Percentiles rank a stretch among this genome's conserved stretches.
Conservation (phyloP, 2,797 vertebrate genomes). For the Rhynchonycteris naso region DNA sequence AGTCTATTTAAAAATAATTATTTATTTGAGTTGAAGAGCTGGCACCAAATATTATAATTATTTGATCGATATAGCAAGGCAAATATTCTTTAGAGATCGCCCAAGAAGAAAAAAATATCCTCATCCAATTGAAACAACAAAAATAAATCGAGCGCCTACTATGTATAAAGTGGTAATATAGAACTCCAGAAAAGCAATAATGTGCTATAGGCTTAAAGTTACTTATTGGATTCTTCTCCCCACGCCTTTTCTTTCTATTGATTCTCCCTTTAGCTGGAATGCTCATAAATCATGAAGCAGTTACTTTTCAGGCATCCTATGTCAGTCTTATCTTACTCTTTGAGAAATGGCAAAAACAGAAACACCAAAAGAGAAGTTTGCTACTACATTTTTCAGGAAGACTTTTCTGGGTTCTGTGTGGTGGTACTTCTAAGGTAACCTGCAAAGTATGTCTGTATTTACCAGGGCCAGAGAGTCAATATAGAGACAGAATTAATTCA, state of each 20-base stretch:
- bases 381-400: slow-evolving; percentile 25
- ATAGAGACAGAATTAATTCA: not conserved
- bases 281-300: slow-evolving; percentile 68
- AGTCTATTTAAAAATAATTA: slow-evolving; percentile 68
- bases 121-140: slow-evolving; percentile 43
- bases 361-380: slow-evolving; percentile 6
- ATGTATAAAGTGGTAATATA: slow-evolving; percentile 43
- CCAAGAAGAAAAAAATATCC: slow-evolving; percentile 57
- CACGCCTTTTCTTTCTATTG: slow-evolving; percentile 45
- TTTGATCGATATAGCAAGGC: slow-evolving; percentile 32
- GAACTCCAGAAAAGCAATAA: slow-evolving; percentile 55
- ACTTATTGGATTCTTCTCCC: slow-evolving; percentile 75
- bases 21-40: slow-evolving; percentile 54
- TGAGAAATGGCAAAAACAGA: not conserved
- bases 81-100: slow-evolving; percentile 53
- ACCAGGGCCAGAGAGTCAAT: not conserved
- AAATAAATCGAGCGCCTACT: not conserved
- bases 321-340: not conserved
- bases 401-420: not conserved
- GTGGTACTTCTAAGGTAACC: not conserved
- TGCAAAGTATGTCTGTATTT: not conserved
- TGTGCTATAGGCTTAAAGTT: slow-evolving; percentile 42
- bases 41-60: slow-evolving; percentile 58
- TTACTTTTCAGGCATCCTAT: slow-evolving; percentile 41
- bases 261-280: slow-evolving; percentile 57